Percentiles rank a stretch among this genome's conserved stretches.
These are phyloP conservation scores for Lymantria dispar DNA, from an alignment of 2,888 invertebrate genomes.

Conservation along the genomic window DNA sequence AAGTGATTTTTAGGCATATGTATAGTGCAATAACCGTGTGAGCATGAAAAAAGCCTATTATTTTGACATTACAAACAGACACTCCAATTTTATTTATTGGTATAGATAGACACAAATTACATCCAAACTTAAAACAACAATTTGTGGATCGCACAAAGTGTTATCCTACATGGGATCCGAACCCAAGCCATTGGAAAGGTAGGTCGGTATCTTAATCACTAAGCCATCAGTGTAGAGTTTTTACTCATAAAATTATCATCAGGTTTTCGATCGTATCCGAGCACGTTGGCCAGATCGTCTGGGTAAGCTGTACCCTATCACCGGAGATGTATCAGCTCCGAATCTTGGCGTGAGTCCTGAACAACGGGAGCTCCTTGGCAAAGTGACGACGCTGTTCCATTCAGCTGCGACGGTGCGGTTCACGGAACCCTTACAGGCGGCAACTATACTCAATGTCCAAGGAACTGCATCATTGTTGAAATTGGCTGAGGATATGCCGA, in stretches of 20 bases:
- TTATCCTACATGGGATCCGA: too few relatives aligned
- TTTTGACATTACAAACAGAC: too few relatives aligned
- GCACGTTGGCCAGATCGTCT: constrained; percentile 84
- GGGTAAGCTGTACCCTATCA: constrained; percentile 85
- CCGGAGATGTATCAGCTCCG: constrained; percentile 89
- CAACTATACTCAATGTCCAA: constrained; percentile 93
- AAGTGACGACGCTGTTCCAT: constrained; percentile 94
- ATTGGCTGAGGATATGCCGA: constrained; percentile 90
- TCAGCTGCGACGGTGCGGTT: constrained; percentile 98
- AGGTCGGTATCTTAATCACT: too few relatives aligned
- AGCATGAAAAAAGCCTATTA: too few relatives aligned
- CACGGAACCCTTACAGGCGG: constrained; percentile 93
- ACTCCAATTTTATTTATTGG: too few relatives aligned
- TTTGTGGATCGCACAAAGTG: too few relatives aligned
- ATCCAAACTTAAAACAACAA: too few relatives aligned
- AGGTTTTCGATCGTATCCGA: constrained; percentile 88
- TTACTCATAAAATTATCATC: not conserved
- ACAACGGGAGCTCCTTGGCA: constrained; percentile 84
- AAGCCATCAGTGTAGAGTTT: too few relatives aligned
- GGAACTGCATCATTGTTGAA: constrained; percentile 93
- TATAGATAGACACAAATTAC: too few relatives aligned
- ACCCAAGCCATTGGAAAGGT: too few relatives aligned
- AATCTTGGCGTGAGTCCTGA: constrained; percentile 86
- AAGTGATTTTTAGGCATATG: too few relatives aligned
- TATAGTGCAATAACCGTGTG: too few relatives aligned